phyloP scores from a whole-genome alignment of 1,140 invertebrate species.

The Caenorhabditis briggsae region DNA sequence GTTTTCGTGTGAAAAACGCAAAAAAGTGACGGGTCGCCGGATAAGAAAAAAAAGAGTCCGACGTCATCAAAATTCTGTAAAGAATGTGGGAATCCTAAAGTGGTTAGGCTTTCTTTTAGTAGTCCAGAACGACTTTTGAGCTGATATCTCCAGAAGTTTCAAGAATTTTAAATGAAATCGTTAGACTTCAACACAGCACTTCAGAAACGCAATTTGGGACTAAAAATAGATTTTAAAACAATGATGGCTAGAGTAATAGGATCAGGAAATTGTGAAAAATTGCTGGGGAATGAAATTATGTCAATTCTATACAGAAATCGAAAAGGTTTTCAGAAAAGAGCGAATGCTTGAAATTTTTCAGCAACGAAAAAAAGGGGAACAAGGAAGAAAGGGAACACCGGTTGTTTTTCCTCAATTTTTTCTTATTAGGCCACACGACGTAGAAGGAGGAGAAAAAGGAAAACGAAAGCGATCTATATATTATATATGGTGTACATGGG shows the following conservation, averaged over 20 bases:
- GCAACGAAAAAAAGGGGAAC: background rate
- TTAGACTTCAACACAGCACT: no score
- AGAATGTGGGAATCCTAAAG: background rate
- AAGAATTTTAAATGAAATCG: no score
- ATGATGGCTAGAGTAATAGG: no score
- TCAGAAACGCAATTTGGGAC: no score
- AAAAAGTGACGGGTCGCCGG: slow-evolving; percentile 52
- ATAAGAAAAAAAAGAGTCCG: slow-evolving; percentile 48
- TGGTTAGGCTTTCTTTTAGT: background rate
- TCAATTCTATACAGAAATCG: no score
- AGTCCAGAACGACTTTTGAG: background rate
- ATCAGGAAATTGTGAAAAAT: no score
- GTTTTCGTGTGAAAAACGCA: slow-evolving; percentile 40
- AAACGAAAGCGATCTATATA: slow-evolving; percentile 42
- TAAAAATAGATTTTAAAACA: no score
- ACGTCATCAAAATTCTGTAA: slow-evolving; percentile 42
- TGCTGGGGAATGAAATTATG: no score
- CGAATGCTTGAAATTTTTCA: background rate
- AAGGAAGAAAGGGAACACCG: background rate
- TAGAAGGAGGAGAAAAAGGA: background rate
- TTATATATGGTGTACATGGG: background rate
- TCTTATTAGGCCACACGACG: slow-evolving; percentile 1
- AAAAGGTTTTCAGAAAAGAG: background rate
- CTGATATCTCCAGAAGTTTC: no score
- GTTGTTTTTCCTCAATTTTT: slow-evolving; percentile 31